Conservation (phyloP, 2,797 vertebrate genomes). For the Glyptemys insculpta region DNA sequence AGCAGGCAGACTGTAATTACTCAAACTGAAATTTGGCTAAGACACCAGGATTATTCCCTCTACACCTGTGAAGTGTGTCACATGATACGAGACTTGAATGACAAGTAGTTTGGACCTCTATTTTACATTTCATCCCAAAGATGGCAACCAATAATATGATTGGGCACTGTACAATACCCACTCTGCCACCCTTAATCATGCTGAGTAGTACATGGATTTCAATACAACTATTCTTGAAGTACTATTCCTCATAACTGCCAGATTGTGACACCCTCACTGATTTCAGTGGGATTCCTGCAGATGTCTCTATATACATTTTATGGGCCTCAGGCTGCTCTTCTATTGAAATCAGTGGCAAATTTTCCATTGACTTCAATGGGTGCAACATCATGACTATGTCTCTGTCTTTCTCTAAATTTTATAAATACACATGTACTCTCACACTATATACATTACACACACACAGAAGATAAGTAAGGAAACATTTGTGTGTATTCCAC, state of each 20-base stretch:
- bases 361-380: background rate
- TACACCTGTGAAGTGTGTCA: too few species aligned
- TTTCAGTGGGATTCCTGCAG: background rate
- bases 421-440: background rate
- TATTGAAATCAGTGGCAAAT: background rate
- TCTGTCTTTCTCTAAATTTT: background rate
- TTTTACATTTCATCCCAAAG: background rate
- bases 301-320: background rate
- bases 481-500: background rate
- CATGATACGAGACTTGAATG: background rate
- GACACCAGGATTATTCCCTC: background rate
- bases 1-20: background rate
- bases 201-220: background rate
- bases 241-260: background rate
- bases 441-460: background rate
- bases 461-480: background rate
- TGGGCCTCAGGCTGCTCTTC: rapidly evolving
- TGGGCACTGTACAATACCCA: background rate
- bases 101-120: background rate
- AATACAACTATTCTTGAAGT: background rate
- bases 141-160: background rate
- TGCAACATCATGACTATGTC: background rate
- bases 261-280: background rate
- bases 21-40: background rate
- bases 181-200: background rate